Conservation (phyloP, 2,797 vertebrate species). For the Euphonia xanthogaster region DNA sequence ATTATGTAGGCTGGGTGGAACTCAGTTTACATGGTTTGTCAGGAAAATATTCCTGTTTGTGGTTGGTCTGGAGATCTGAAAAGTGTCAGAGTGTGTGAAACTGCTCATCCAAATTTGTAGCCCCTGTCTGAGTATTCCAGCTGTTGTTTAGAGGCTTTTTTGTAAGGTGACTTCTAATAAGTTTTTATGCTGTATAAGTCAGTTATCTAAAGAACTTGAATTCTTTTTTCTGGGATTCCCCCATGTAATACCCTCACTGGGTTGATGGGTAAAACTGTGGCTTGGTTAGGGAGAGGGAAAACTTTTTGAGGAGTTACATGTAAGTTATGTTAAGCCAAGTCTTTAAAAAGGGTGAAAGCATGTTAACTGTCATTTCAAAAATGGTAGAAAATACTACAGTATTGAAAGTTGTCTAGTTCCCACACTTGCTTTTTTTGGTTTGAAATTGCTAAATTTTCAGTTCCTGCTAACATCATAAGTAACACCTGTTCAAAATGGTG, state of each 20-base stretch:
- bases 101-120: neutral
- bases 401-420: neutral
- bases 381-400: neutral
- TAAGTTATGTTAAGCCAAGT: neutral
- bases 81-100: neutral
- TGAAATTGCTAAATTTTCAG: neutral
- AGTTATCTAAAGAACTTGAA: neutral
- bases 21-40: neutral
- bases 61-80: neutral
- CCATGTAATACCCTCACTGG: rapidly evolving
- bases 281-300: neutral
- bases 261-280: neutral
- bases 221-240: neutral
- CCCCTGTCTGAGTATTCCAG: neutral
- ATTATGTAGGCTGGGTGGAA: neutral
- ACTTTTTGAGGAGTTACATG: neutral
- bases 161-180: neutral
- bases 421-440: neutral
- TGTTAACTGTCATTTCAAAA: neutral
- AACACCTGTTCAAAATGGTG: neutral
- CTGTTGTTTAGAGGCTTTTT: neutral
- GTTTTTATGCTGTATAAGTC: neutral
- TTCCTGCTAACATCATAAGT: neutral
- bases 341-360: neutral
- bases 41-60: neutral